phyloP scores from a whole-genome alignment of 2,888 invertebrate species.

The Ashinkailepas kermadecensis region DNA sequence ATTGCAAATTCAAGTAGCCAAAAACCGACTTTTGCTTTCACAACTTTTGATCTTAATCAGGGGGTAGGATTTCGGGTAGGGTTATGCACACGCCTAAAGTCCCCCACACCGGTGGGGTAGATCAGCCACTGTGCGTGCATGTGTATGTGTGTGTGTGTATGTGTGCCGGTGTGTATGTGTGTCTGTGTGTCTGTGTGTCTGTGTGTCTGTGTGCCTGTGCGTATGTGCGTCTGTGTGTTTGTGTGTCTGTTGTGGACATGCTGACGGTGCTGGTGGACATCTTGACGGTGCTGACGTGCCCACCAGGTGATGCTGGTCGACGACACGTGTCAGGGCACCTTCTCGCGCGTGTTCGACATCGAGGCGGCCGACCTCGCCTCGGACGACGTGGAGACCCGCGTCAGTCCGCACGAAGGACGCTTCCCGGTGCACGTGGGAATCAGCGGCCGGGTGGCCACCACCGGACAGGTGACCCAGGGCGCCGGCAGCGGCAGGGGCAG shows the following conservation, averaged over 20 bases:
- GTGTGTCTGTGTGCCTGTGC: no score
- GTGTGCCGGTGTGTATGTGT: no score
- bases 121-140: no score
- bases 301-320: constrained; percentile 75
- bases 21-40: no score
- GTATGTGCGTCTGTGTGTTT: background rate
- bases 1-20: no score
- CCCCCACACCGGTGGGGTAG: no score
- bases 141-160: no score
- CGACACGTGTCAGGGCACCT: constrained; percentile 82
- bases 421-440: constrained; percentile 94
- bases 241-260: constrained; percentile 17
- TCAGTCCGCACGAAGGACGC: constrained; percentile 80
- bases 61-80: no score
- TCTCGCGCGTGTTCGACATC: constrained; percentile 88
- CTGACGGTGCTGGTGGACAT: constrained; percentile 75
- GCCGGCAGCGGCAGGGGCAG: background rate
- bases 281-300: background rate
- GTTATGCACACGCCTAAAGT: no score
- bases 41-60: no score
- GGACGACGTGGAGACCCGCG: constrained; percentile 70
- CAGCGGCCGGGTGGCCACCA: constrained; percentile 88
- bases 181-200: no score
- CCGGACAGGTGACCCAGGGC: constrained; percentile 71
- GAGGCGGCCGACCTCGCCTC: constrained; percentile 79